phyloP scores from a whole-genome alignment of 92 coral and sea anemone genomes.

The Porites divaricata region DNA sequence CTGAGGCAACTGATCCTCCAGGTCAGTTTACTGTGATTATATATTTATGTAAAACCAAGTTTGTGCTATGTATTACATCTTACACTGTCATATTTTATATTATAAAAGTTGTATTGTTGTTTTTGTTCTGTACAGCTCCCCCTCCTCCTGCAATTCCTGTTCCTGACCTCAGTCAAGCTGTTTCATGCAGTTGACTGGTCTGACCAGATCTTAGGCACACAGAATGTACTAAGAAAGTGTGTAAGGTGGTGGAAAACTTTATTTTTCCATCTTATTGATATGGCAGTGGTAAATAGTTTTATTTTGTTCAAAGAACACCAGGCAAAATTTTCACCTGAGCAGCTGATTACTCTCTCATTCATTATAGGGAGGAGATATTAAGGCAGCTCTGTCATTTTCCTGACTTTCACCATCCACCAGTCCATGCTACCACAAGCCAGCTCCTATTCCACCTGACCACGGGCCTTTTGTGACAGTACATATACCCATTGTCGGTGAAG shows the following conservation, averaged over 20 bases:
- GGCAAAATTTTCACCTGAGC: slow-evolving; percentile 1
- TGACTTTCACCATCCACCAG: slow-evolving; percentile 45
- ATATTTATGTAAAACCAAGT: slow-evolving; percentile 4
- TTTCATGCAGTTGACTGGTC: slow-evolving; percentile 39
- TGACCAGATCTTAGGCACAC: slow-evolving; percentile 55
- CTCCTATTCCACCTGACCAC: slow-evolving; percentile 23
- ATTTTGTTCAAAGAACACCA: slow-evolving; percentile 46
- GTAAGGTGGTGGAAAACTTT: slow-evolving; percentile 38
- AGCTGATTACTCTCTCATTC: slow-evolving; percentile 32
- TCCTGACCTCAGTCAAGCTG: background rate
- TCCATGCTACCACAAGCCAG: slow-evolving; percentile 1
- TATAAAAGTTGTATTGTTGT: background rate
- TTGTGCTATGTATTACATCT: background rate
- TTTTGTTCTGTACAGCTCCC: background rate
- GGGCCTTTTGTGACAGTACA: slow-evolving; percentile 17
- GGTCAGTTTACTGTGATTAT: background rate
- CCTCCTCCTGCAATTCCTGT: background rate
- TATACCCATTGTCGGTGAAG: slow-evolving; percentile 24
- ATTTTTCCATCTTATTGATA: too few species aligned
- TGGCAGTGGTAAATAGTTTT: slow-evolving; percentile 63
- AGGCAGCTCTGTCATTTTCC: slow-evolving; percentile 57
- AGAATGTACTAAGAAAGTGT: slow-evolving; percentile 50
- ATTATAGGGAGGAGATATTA: slow-evolving; percentile 65
- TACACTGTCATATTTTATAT: background rate
- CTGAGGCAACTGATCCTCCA: background rate